A percentile compares a stretch with the other conserved stretches of the same genome.
Evolutionary conservation across 2,113 vertebrate species (phyloP).

Genomic region (Seriola aureovittata): DNA sequence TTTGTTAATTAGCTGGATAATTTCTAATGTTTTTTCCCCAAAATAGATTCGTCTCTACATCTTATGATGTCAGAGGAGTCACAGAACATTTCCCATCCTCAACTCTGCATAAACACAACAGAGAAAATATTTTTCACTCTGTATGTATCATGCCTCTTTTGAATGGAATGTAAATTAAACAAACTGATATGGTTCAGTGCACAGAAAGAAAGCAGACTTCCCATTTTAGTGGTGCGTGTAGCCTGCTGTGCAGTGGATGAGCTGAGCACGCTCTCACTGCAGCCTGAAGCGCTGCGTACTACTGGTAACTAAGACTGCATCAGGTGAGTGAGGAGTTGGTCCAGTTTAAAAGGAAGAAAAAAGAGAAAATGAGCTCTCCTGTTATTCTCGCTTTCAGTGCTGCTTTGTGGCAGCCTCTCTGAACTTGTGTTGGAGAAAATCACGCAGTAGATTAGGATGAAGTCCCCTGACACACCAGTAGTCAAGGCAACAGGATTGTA

Average conservation of each 20-base stretch:
- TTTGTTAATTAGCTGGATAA: neutral
- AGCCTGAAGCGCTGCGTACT: neutral
- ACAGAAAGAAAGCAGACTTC: constrained; percentile 28
- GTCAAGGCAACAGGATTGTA: constrained; percentile 78
- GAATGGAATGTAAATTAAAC: constrained; percentile 55
- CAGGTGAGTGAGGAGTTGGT: constrained; percentile 48
- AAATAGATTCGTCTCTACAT: neutral
- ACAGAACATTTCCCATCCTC: constrained; percentile 43
- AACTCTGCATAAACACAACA: constrained; percentile 7
- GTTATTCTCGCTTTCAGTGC: constrained; percentile 46
- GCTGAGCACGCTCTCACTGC: neutral
- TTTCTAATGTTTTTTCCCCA: neutral
- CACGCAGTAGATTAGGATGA: constrained; percentile 61
- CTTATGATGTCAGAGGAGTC: constrained; percentile 2
- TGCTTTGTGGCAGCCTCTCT: constrained; percentile 52
- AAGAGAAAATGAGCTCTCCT: constrained; percentile 45
- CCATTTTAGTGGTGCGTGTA: constrained; percentile 10
- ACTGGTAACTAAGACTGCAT: constrained; percentile 23
- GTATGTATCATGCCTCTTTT: constrained; percentile 23
- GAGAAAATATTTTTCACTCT: constrained; percentile 32
- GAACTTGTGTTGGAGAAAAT: constrained; percentile 73
- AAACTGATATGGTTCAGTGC: constrained; percentile 24
- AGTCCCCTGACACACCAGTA: constrained; percentile 79
- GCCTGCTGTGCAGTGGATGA: constrained; percentile 15
- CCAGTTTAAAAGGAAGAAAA: neutral